Evolutionary conservation across 2,797 vertebrate species (phyloP).

Genomic region (Microhierax caerulescens): DNA sequence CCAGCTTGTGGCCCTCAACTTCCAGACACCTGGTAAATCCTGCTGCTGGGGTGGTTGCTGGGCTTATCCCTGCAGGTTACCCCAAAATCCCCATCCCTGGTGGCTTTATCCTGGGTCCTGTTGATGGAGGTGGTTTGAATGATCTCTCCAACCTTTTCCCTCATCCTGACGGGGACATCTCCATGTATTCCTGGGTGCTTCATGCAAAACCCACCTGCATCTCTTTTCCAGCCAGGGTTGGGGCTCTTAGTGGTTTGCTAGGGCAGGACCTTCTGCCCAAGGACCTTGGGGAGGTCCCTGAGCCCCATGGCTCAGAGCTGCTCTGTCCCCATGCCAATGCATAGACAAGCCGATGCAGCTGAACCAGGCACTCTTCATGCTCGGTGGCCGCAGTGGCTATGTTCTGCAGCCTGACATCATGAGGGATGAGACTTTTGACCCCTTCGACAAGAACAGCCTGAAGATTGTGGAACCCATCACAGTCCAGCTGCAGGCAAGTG

Average conservation of each 20-base stretch:
- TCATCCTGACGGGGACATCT: neutral
- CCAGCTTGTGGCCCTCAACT: constrained; percentile 97
- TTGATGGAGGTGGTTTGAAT: neutral
- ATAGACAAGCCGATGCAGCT: constrained; percentile 99
- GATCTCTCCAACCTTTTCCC: neutral
- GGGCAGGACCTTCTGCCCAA: neutral
- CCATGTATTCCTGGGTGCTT: neutral
- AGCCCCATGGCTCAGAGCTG: neutral
- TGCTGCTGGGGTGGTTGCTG: neutral
- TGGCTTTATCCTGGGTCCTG: rapidly evolving
- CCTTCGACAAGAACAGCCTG: constrained; percentile 92
- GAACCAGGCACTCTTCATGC: constrained; percentile 96
- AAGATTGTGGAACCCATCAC: constrained; percentile 85
- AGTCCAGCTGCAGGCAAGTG: constrained; percentile 85
- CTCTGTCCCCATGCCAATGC: neutral
- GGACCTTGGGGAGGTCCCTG: rapidly evolving
- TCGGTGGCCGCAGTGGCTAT: constrained; percentile 90
- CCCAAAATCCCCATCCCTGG: neutral
- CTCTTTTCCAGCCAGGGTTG: rapidly evolving
- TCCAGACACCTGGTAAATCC: constrained; percentile 92
- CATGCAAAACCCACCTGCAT: neutral
- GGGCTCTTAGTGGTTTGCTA: neutral
- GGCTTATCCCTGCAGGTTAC: neutral
- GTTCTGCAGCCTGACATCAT: constrained; percentile 92
- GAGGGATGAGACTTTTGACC: constrained; percentile 93